A percentile compares a stretch with the other conserved stretches of the same genome.
Conservation (phyloP, 1,140 invertebrate species). For the Anastatus disparis region DNA sequence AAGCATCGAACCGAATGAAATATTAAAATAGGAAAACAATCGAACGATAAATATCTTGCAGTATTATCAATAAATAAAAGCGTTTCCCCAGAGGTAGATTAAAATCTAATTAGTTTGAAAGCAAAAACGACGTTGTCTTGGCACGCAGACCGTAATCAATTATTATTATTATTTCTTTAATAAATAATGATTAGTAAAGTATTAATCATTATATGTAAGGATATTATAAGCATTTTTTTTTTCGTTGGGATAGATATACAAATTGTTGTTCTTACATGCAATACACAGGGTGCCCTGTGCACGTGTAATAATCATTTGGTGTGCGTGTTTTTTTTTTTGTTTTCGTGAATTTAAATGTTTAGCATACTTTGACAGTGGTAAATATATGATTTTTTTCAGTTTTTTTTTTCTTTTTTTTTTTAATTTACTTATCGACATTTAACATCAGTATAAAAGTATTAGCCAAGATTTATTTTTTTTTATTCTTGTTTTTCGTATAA, state of each 20-base stretch:
- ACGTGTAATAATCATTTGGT: too few relatives aligned
- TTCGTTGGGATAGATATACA: neutral
- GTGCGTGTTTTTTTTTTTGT: neutral
- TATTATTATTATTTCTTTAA: too few relatives aligned
- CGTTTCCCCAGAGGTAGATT: constrained; percentile 13
- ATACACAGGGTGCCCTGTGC: too few relatives aligned
- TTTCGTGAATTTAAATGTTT: neutral
- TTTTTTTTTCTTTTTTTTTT: neutral
- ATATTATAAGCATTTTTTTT: too few relatives aligned
- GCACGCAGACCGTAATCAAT: constrained; percentile 24
- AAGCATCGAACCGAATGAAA: too few relatives aligned
- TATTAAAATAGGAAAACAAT: too few relatives aligned
- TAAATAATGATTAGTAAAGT: constrained; percentile 16
- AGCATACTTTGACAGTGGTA: too few relatives aligned
- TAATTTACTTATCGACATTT: constrained; percentile 19
- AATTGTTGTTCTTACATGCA: neutral
- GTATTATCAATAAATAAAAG: too few relatives aligned
- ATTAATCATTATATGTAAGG: too few relatives aligned
- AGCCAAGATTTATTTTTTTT: constrained; percentile 24
- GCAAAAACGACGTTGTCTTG: constrained; percentile 30
- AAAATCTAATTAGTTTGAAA: constrained; percentile 10
- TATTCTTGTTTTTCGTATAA: constrained; percentile 35
- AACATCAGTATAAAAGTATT: constrained; percentile 39
- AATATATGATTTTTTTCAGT: neutral
- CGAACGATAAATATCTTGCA: too few relatives aligned